Conservation (phyloP, 1,140 invertebrate species). For the Chironomus striatipennis region DNA sequence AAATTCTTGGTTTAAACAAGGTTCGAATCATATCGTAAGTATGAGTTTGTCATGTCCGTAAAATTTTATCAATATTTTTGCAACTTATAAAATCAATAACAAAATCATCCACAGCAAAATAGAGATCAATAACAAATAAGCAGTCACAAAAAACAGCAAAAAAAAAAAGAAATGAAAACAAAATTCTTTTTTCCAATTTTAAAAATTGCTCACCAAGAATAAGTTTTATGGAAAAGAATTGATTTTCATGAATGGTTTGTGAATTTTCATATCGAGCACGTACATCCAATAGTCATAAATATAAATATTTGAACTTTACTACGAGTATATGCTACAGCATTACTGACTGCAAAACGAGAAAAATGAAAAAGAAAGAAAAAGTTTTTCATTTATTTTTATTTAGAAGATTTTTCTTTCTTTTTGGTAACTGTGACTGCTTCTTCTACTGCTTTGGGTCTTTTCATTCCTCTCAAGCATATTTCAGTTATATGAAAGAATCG, state of each 20-base stretch:
- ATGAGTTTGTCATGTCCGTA: too few species aligned
- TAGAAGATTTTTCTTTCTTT: background rate
- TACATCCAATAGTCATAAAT: slow-evolving; percentile 21
- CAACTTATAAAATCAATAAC: too few species aligned
- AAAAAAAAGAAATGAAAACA: background rate
- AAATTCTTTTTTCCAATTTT: background rate
- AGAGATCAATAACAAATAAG: too few species aligned
- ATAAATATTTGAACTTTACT: slow-evolving; percentile 23
- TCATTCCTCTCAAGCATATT: background rate
- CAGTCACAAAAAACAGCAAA: background rate
- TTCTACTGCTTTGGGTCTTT: background rate
- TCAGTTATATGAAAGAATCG: background rate
- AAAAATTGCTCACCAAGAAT: slow-evolving; percentile 5
- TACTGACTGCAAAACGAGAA: background rate
- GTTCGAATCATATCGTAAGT: too few species aligned
- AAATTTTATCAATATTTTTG: too few species aligned
- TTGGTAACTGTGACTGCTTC: background rate
- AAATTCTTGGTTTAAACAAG: too few species aligned
- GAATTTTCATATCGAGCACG: slow-evolving; percentile 19
- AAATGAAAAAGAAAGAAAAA: background rate
- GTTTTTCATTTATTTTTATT: background rate
- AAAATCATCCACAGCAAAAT: too few species aligned
- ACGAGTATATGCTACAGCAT: background rate
- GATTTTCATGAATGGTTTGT: slow-evolving; percentile 17
- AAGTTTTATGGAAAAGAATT: slow-evolving; percentile 21